These are phyloP conservation scores for Stigmatopora nigra DNA, from an alignment of 2,113 vertebrate genomes.

Conservation along the genomic window DNA sequence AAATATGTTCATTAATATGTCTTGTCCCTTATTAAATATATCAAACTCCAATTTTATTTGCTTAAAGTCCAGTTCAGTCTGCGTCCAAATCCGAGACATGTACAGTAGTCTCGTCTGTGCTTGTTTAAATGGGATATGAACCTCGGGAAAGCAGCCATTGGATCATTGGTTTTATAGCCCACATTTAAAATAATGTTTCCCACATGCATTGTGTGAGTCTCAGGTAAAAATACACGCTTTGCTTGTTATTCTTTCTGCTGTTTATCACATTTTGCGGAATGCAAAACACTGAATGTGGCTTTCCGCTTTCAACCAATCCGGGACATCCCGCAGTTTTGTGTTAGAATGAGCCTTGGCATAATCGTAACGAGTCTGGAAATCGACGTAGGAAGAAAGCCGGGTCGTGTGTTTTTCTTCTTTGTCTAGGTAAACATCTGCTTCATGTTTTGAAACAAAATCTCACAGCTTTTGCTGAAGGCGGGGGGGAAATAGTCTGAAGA, in stretches of 20 bases:
- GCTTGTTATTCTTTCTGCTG: slow-evolving; percentile 29
- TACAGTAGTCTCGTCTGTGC: slow-evolving; percentile 17
- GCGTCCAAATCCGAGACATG: slow-evolving; percentile 1
- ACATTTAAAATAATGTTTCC: slow-evolving; percentile 22
- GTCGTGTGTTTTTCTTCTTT: slow-evolving; percentile 50
- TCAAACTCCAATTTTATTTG: neutral
- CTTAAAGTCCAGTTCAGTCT: neutral
- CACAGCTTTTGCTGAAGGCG: too few relatives aligned
- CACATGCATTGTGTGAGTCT: slow-evolving; percentile 25
- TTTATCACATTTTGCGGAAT: slow-evolving; percentile 23
- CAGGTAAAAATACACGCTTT: slow-evolving; percentile 30
- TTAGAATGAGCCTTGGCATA: slow-evolving; percentile 43
- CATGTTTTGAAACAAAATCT: slow-evolving; percentile 70
- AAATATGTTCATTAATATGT: too few relatives aligned
- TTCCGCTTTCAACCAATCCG: slow-evolving; percentile 47
- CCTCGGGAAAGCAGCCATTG: neutral
- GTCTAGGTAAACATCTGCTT: slow-evolving; percentile 76
- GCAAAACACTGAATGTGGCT: slow-evolving; percentile 44
- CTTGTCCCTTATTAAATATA: too few relatives aligned
- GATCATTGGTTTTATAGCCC: slow-evolving; percentile 15
- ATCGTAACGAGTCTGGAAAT: slow-evolving; percentile 41
- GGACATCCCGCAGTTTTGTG: slow-evolving; percentile 46
- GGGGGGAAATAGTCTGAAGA: slow-evolving; percentile 67
- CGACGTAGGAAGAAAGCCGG: slow-evolving; percentile 49
- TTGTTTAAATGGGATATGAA: slow-evolving; percentile 21